Base-by-base conservation (phyloP, 2,113 vertebrate species). In the Callorhinus ursinus region DNA sequence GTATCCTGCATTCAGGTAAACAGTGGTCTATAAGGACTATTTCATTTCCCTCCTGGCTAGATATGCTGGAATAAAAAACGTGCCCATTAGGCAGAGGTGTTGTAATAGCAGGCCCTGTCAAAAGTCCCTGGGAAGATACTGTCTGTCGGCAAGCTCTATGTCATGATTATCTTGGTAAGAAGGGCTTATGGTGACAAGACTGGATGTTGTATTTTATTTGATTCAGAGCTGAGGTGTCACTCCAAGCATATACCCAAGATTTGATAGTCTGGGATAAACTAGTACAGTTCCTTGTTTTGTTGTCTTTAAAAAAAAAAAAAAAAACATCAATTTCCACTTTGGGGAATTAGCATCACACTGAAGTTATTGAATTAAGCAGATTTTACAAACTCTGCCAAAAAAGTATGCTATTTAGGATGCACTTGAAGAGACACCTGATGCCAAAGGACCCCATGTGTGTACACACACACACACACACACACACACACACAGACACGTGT, bases 1-100 rank as follows among this genome's bases (percentile, higher is more conserved):
- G 59, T 69, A 83, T 74, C 67, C 82, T 2, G 12, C 71, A 33
- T 14, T 22, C 11, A 4, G 21, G 96, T 21, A 88, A 90, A 97
- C 94, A 76, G 6, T 4, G 95, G 89, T 87, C 8, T 92, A 39
- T 85, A 93, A 2, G 88, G 97, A 93, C 53, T 19, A 53, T 63
- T n/a, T 22, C 79, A 83, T 21, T 22, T 0, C 0, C 76, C 97
- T 93, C 28, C n/a, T 82, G 87, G 67, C 74, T 53, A 72, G 19
- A 36, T 83, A 39, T 36, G 33, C 57, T 77, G 53, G 22, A 83
- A 63, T 53, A 80, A 79, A 74, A 67, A n/a, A 14, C 26, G 1
- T 18, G 12, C 53, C 84, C 65, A 28, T 31, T 76, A 92, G 22
- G 19, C 33, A 53, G 21, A 28, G 79, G 81, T 16, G 13, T 9